Conservation (phyloP, 2,797 vertebrate species). For the Sparidentex hasta region DNA sequence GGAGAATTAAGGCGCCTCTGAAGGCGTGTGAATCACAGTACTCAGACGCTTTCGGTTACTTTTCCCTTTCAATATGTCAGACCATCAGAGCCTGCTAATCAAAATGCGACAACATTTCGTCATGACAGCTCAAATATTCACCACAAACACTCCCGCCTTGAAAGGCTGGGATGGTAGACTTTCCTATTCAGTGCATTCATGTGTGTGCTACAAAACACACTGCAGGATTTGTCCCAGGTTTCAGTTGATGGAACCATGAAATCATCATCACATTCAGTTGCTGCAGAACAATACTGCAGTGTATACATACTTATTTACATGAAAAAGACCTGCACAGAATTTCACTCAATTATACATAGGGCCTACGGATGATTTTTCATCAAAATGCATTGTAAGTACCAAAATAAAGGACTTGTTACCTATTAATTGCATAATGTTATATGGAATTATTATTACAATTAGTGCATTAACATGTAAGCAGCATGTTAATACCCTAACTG, state of each 20-base stretch:
- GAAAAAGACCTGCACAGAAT: neutral
- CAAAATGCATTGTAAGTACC: neutral
- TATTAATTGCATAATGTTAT: neutral
- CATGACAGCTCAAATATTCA: neutral
- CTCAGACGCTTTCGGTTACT: neutral
- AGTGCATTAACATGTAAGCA: neutral
- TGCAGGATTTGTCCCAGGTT: neutral
- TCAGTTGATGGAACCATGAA: neutral
- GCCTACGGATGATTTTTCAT: too few species aligned
- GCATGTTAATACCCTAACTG: neutral
- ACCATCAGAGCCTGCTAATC: neutral
- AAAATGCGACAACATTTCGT: conserved; percentile 1
- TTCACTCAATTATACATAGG: too few species aligned
- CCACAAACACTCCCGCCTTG: neutral
- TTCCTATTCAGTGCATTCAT: conserved; percentile 2
- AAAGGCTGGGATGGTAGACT: neutral
- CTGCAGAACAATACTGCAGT: neutral
- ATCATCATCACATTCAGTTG: neutral
- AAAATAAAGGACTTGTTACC: neutral
- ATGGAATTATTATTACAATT: neutral
- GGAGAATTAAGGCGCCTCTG: neutral
- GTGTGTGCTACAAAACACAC: neutral
- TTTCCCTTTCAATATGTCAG: neutral
- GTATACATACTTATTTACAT: neutral
- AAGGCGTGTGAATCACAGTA: neutral